Percentiles rank a stretch among this genome's conserved stretches.
Conservation (phyloP, 1,140 invertebrate genomes). For the Drosophila trapezifrons region DNA sequence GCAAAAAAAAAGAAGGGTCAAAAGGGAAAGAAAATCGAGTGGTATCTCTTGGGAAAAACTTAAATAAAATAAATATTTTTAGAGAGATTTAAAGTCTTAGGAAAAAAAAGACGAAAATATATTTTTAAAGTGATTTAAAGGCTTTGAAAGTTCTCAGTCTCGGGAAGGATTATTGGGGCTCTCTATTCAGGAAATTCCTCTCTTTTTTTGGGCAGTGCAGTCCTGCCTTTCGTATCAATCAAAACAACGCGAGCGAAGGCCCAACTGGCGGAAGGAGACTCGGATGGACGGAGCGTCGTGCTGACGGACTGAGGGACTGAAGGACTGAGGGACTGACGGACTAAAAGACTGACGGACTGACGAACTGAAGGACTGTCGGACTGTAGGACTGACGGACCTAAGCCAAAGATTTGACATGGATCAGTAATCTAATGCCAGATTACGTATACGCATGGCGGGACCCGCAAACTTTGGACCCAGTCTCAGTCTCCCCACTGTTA, state of each 20-base stretch:
- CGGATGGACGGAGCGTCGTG: neutral
- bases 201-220: constrained; percentile 6
- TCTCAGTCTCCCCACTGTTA: constrained; percentile 1
- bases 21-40: neutral
- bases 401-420: constrained; percentile 84
- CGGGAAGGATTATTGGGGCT: too few relatives aligned
- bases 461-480: constrained; percentile 55
- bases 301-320: too few relatives aligned
- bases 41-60: too few relatives aligned
- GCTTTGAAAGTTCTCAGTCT: too few relatives aligned
- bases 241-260: constrained; percentile 63
- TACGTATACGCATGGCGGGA: constrained; percentile 83
- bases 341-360: constrained; percentile 37
- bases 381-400: constrained; percentile 50
- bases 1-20: neutral
- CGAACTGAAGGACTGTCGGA: constrained; percentile 10
- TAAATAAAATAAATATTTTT: too few relatives aligned
- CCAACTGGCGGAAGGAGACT: constrained; percentile 26
- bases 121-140: too few relatives aligned
- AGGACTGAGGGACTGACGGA: constrained; percentile 12
- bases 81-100: too few relatives aligned
- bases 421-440: constrained; percentile 84
- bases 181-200: too few relatives aligned
- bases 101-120: too few relatives aligned
- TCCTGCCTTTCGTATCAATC: constrained; percentile 71